Conservation (phyloP, 2,888 invertebrate genomes). For the Muschampia plurimacula region DNA sequence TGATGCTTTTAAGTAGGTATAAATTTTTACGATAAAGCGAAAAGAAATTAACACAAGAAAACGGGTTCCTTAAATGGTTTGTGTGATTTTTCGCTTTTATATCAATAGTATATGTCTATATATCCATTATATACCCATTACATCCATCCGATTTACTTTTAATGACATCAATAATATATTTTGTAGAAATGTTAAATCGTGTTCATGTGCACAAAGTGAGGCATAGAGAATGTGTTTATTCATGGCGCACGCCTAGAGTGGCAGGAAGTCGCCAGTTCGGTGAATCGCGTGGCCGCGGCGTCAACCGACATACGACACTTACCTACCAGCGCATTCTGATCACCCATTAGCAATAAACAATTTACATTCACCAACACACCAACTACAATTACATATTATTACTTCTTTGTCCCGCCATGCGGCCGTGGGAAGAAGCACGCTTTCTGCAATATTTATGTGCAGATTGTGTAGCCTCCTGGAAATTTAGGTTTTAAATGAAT, state of each 20-base stretch:
- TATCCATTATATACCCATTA: not conserved
- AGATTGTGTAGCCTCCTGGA: slow-evolving; percentile 12
- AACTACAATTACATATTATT: slow-evolving; percentile 39
- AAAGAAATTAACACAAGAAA: too few relatives aligned
- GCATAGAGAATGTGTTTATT: slow-evolving; percentile 68
- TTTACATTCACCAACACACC: slow-evolving; percentile 42
- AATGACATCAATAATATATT: slow-evolving; percentile 27
- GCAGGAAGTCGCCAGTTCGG: slow-evolving; percentile 77
- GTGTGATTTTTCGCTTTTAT: too few relatives aligned
- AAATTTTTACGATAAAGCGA: too few relatives aligned
- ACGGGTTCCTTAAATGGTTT: too few relatives aligned
- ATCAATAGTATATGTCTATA: not conserved
- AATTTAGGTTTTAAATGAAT: slow-evolving; percentile 20
- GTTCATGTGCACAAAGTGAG: slow-evolving; percentile 44
- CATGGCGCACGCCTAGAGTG: slow-evolving; percentile 67
- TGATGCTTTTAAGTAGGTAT: too few relatives aligned
- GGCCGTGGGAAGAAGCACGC: slow-evolving; percentile 30
- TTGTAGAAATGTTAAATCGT: slow-evolving; percentile 34
- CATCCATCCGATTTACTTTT: not conserved
- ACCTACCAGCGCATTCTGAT: slow-evolving; percentile 54
- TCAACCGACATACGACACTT: slow-evolving; percentile 65
- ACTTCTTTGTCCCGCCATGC: slow-evolving; percentile 21
- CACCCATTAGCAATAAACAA: slow-evolving; percentile 58
- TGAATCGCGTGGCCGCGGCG: slow-evolving; percentile 64
- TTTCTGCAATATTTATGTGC: slow-evolving; percentile 13